These are phyloP conservation scores for Phrynocephalus vlangalii DNA, from an alignment of 2,797 vertebrate species.

Conservation along the genomic window DNA sequence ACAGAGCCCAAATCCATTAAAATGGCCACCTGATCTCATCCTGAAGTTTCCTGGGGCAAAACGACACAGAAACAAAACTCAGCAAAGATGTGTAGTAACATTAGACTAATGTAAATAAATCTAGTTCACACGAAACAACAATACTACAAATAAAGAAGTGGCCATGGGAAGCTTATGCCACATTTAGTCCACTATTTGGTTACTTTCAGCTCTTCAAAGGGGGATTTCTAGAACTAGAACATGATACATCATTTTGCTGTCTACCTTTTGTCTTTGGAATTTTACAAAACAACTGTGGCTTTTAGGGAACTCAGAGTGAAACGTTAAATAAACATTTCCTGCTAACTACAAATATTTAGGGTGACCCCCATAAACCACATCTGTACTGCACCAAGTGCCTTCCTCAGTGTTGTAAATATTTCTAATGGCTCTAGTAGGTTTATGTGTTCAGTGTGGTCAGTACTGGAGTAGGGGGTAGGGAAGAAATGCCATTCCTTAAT, in stretches of 20 bases:
- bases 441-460: neutral
- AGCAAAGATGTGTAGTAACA: neutral
- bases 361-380: neutral
- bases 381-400: neutral
- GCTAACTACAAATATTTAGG: neutral
- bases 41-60: neutral
- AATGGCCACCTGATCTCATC: neutral
- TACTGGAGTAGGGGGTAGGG: neutral
- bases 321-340: neutral
- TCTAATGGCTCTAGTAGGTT: neutral
- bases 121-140: neutral
- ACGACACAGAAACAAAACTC: no score
- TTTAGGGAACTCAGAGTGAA: slow-evolving; percentile 15
- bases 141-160: neutral
- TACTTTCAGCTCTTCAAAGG: neutral
- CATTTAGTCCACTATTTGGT: slow-evolving; percentile 20
- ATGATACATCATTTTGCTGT: neutral
- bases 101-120: neutral
- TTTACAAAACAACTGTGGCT: neutral
- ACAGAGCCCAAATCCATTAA: neutral
- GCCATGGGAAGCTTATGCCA: slow-evolving; percentile 4
- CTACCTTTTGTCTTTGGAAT: neutral
- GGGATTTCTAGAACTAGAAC: neutral
- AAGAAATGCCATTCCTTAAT: neutral
- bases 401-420: neutral